Base-by-base conservation (phyloP, 2,797 vertebrate species). In the Mus caroli region DNA sequence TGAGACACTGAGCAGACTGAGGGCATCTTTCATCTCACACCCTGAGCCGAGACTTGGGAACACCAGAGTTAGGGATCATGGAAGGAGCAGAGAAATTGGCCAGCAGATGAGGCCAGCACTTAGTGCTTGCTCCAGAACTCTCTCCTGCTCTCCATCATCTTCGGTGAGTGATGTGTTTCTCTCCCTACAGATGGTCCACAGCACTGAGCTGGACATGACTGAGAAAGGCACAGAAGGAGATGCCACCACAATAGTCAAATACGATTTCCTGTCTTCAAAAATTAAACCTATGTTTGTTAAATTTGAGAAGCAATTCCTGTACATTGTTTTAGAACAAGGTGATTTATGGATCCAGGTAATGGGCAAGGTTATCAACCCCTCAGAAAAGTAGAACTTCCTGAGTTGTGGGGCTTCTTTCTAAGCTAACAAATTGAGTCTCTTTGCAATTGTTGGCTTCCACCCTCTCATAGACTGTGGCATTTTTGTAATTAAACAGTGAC, bases 171-270 rank as follows among this genome's bases (percentile, higher is more conserved):
- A 78, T 0, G 43, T 40, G n/a, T 73, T 80, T 14, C 0, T 86
- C 11, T 97, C 88, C 88, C 85, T n/a, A 14, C 95, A 99, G 99
- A 98, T 99, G 96, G 91, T 99, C 90, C 99, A 99, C 98, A 99
- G 99, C 94, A 98, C 99, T 37, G 97, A 98, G 96, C 97, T 99
- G 28, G 98, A 99, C 1, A 98, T 99, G 95, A 98, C 99, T 46
- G 99, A 99, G 97, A 97, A 4, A 0, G 99, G 99, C 78, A 99
- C 99, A 3, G 99, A 98, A 20, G 99, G 99, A 0, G 98, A 99
- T 4, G 99, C 98, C 0, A 98, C 97, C 58, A 99, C 99, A 0
- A 97, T 96, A 6, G 1, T 26, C 9, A 98, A 34, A 52, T 98
- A 89, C 87, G 98, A 6, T 92, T 93, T 14, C 34, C 96, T 0